These are phyloP conservation scores for Drosophila bunnanda DNA, from an alignment of 2,888 invertebrate species.

Conservation along the genomic window DNA sequence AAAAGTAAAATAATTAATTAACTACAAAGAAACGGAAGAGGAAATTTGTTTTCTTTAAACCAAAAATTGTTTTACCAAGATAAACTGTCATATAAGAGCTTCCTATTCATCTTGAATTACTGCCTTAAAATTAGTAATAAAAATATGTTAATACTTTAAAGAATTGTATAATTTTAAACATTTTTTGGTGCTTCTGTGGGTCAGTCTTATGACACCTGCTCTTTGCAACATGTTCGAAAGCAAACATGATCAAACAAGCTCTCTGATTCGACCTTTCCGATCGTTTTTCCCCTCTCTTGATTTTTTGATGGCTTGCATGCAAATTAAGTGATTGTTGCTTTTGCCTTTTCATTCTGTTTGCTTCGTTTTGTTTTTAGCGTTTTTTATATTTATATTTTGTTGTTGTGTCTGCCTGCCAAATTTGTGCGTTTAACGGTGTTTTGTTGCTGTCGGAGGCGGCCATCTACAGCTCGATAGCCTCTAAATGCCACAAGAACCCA, in stretches of 20 bases:
- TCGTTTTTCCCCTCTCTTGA: not conserved
- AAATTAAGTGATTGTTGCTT: slow-evolving; percentile 31
- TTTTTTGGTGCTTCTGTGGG: not conserved
- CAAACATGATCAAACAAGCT: slow-evolving; percentile 27
- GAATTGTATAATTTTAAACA: not conserved
- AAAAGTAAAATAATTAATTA: not conserved
- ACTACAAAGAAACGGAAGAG: not conserved
- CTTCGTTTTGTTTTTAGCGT: slow-evolving; percentile 1
- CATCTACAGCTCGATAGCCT: slow-evolving; percentile 54
- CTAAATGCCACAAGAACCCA: slow-evolving; percentile 58
- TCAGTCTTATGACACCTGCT: slow-evolving; percentile 5
- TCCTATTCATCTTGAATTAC: not conserved
- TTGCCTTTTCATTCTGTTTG: slow-evolving; percentile 23
- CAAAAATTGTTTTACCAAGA: not conserved
- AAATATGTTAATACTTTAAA: not conserved
- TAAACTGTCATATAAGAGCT: not conserved
- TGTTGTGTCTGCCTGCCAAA: slow-evolving; percentile 36
- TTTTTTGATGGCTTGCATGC: slow-evolving; percentile 29
- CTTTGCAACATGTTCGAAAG: slow-evolving; percentile 34
- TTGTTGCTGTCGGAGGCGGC: slow-evolving; percentile 43
- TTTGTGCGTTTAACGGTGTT: slow-evolving; percentile 63
- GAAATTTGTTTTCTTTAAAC: not conserved
- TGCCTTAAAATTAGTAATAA: not conserved
- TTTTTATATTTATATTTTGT: not conserved
- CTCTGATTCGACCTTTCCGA: slow-evolving; percentile 8